phyloP scores from a whole-genome alignment of 2,113 vertebrate genomes.

The Macroglossus sobrinus region DNA sequence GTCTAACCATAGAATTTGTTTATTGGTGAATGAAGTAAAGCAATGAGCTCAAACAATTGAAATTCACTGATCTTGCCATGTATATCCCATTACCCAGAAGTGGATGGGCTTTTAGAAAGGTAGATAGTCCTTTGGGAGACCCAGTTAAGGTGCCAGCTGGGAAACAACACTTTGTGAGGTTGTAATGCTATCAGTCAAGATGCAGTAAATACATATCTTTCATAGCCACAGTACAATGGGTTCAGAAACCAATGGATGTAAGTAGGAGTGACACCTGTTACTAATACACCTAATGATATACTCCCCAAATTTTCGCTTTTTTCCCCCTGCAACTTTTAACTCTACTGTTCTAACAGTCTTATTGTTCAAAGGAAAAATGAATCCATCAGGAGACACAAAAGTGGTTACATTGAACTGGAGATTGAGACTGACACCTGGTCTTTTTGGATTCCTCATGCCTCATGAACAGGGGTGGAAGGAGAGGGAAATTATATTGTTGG shows the following conservation, averaged over 20 bases:
- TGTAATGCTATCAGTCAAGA: not conserved
- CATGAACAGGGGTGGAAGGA: not conserved
- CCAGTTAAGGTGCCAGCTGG: not conserved
- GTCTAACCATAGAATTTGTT: not conserved
- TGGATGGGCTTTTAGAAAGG: not conserved
- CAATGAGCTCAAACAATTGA: not conserved
- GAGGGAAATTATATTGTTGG: not conserved
- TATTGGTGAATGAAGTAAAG: slow-evolving; percentile 12
- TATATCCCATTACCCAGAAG: not conserved
- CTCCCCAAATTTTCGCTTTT: not conserved
- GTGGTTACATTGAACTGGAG: not conserved
- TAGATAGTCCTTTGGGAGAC: not conserved
- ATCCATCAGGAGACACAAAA: not conserved
- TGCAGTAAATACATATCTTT: not conserved
- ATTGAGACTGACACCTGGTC: not conserved
- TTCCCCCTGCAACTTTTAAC: not conserved
- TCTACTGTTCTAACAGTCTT: not conserved
- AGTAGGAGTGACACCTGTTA: not conserved
- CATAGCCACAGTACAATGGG: not conserved
- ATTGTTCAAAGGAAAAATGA: not conserved
- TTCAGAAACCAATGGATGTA: not conserved
- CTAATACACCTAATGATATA: not conserved
- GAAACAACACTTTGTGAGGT: not conserved
- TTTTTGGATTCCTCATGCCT: not conserved
- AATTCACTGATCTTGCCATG: not conserved